Percentiles rank a stretch among this genome's conserved stretches.
Evolutionary conservation across 2,113 vertebrate species (phyloP).

Genomic region (Sitta europaea): DNA sequence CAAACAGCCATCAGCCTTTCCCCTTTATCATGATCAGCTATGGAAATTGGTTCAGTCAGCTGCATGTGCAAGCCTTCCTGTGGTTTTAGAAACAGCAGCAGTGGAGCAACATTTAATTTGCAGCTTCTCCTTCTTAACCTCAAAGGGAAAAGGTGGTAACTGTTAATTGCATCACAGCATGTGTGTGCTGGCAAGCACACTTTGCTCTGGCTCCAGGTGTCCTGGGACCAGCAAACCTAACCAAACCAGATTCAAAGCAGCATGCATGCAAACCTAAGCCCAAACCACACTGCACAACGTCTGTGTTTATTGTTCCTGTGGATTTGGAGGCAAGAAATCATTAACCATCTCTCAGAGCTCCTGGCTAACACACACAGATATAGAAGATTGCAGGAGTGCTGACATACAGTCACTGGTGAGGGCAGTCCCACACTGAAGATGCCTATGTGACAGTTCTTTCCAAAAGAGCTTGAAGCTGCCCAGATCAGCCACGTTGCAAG

Average conservation of each 20-base stretch:
- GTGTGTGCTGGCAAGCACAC: fast-evolving
- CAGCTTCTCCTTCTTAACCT: not conserved
- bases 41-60: not conserved
- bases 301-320: not conserved
- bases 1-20: not conserved
- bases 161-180: not conserved
- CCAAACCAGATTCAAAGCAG: not conserved
- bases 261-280: not conserved
- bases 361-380: not conserved
- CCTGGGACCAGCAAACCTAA: not conserved
- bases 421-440: not conserved
- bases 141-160: not conserved
- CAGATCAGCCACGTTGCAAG: not conserved
- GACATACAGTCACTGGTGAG: not conserved
- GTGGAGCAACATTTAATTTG: constrained; percentile 9
- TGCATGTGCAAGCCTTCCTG: not conserved
- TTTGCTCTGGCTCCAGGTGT: not conserved
- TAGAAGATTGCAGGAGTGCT: not conserved
- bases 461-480: not conserved
- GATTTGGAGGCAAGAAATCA: not conserved
- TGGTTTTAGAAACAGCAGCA: not conserved
- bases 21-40: not conserved
- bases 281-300: not conserved
- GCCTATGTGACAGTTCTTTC: not conserved
- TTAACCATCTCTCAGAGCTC: not conserved